These are phyloP conservation scores for Gryllus bimaculatus DNA, from an alignment of 1,140 invertebrate species.

Conservation along the genomic window DNA sequence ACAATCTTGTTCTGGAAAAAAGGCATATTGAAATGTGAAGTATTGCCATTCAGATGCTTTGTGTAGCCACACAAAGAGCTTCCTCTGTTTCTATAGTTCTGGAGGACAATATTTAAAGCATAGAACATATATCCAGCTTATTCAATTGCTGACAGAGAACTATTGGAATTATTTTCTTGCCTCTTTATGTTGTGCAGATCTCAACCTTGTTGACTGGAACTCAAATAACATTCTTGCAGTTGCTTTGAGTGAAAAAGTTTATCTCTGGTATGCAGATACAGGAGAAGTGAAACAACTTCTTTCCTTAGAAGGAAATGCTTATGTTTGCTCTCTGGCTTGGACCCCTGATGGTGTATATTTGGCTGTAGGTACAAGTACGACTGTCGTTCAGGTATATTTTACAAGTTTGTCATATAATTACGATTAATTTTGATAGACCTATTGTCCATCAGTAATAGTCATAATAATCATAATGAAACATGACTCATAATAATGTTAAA, in stretches of 20 bases:
- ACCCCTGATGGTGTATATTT: slow-evolving; percentile 78
- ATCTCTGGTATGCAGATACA: slow-evolving; percentile 89
- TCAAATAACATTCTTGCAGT: slow-evolving; percentile 87
- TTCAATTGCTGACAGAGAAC: not conserved
- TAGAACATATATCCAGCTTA: not conserved
- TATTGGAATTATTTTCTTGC: not conserved
- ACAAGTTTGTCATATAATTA: too few relatives aligned
- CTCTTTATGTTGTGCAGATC: slow-evolving; percentile 49
- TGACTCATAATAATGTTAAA: too few relatives aligned
- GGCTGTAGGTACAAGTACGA: slow-evolving; percentile 69
- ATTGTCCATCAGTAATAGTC: too few relatives aligned
- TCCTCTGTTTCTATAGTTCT: too few relatives aligned
- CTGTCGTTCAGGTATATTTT: slow-evolving; percentile 26
- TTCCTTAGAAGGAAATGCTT: slow-evolving; percentile 69
- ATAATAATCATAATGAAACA: too few relatives aligned
- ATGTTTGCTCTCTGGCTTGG: slow-evolving; percentile 83
- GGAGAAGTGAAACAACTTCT: slow-evolving; percentile 77
- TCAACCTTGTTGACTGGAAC: slow-evolving; percentile 96
- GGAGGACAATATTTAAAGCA: too few relatives aligned
- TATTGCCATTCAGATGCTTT: too few relatives aligned
- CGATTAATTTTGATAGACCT: too few relatives aligned
- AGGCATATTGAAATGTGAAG: too few relatives aligned
- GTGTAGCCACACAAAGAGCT: too few relatives aligned
- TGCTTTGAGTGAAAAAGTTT: slow-evolving; percentile 74
- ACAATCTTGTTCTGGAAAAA: too few relatives aligned